phyloP scores from a whole-genome alignment of 1,140 invertebrate genomes.

The Drosophila kurseongensis region DNA sequence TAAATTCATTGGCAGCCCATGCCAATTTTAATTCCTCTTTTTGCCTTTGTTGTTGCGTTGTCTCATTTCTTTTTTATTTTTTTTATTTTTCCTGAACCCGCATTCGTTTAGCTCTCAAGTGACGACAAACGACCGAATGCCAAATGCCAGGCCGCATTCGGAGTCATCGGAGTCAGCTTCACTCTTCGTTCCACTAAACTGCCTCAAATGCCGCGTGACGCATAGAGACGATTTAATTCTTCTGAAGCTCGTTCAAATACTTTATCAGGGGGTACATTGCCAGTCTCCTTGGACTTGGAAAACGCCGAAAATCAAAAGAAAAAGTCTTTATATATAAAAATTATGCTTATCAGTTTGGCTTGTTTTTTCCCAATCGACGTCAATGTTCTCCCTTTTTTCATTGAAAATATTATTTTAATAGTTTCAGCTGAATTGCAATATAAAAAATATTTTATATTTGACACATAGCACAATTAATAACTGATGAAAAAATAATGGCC shows the following conservation, averaged over 20 bases:
- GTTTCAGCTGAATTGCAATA: too few relatives aligned
- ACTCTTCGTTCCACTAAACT: slow-evolving; percentile 56
- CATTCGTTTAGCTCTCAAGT: slow-evolving; percentile 60
- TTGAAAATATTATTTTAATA: too few relatives aligned
- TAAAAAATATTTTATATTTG: too few relatives aligned
- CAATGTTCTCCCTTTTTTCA: too few relatives aligned
- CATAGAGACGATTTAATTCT: slow-evolving; percentile 68
- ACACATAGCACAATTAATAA: too few relatives aligned
- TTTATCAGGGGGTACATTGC: slow-evolving; percentile 5
- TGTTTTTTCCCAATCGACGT: too few relatives aligned
- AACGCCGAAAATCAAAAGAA: too few relatives aligned
- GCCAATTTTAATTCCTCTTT: slow-evolving; percentile 70
- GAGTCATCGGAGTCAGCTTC: slow-evolving; percentile 44
- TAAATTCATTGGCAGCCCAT: slow-evolving; percentile 72
- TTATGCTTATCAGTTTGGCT: background rate
- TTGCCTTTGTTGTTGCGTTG: slow-evolving; percentile 19
- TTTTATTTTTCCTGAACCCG: slow-evolving; percentile 42
- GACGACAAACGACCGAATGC: slow-evolving; percentile 59
- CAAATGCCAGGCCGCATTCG: slow-evolving; percentile 58
- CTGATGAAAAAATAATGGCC: too few relatives aligned
- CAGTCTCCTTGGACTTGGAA: background rate
- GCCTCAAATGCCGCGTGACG: slow-evolving; percentile 72
- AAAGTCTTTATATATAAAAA: too few relatives aligned
- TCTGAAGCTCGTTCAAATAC: slow-evolving; percentile 33
- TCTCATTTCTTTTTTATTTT: slow-evolving; percentile 25